Evolutionary conservation across 2,888 invertebrate genomes (phyloP), one percentile per base, ranked within the genome.

Genomic region (Synanthedon vespiformis): DNA sequence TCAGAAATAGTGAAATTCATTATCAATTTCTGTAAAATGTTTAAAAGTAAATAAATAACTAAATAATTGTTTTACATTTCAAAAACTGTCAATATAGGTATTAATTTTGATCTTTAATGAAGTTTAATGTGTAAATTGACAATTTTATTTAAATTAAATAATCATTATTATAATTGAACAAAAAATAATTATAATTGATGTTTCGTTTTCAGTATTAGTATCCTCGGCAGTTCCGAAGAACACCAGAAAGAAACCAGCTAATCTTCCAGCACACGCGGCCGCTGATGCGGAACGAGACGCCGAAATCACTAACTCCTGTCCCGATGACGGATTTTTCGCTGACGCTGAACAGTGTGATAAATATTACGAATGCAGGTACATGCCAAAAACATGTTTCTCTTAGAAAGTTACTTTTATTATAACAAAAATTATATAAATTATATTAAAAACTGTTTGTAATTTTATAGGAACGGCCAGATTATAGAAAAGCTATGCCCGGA

Each of bases 301-400:
- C 0, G 90, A 90, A 51, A 89, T 89, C 64, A 89, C 88, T 56
- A 85, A 89, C 59, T 89, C 92, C 16, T 96, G 96, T 65, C 96
- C 96, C 0, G 94, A 94, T 64, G 91, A 93, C 63, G 96, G 96
- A 8, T 96, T 90, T 81, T 96, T 94, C 70, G 94, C 95, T 10
- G 95, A 95, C 69, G 91, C 92, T 12, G 92, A 93, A 65, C 95
- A 96, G 80, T 96, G 95, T 71, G 95, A 96, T 83, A 95, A 95
- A 78, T 96, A 95, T 71, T 93, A 95, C 76, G 92, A 92, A 57
- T 95, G 95, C 82, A 86, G 88, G 90, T 90, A 72, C 75, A 70
- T 34, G 10, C 34, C 34, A 34, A 34, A 34, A 34, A 34, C 10
- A 34, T 10, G 34, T 34, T 57, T 54, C 53, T 53, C 51, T 56